Base-by-base conservation (phyloP, 2,113 vertebrate species). In the Castor canadensis region DNA sequence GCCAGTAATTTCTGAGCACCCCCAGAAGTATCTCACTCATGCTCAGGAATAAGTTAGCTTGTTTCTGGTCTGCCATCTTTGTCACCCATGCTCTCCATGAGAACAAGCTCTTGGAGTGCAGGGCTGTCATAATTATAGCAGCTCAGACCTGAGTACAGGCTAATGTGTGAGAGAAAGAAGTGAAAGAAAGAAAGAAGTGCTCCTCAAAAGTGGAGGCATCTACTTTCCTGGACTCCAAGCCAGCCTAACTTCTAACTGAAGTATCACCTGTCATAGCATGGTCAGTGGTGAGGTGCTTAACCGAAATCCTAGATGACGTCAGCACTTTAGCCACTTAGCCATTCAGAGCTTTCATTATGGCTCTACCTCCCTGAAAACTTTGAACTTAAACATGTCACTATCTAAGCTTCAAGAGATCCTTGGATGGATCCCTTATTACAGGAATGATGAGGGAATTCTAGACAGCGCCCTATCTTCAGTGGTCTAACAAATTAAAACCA, bases 151-250 rank as follows among this genome's bases (percentile, higher is more conserved):
- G 10, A 6, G 24, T 60, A 82, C 52, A 56, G 26, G 30, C 0
- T 6, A 43, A 40, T 1, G 1, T 7, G 38, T 10, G 3, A n/a
- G 54, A 45, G n/a, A 17, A 1, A 64, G n/a, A n/a, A n/a, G 35
- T 28, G 24, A 26, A 20, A 62, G 52, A 69, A 9, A 43, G 8
- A 83, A 20, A 5, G 22, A 47, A 30, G 40, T 3, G 15, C 24
- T 79, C 47, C 30, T 85, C 60, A 38, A 47, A 54, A 45, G 6
- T 28, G 35, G 54, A 17, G 17, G 22, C 1, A 24, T 28, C 58
- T 73, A 52, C 1, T 64, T 56, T 85, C 49, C 32, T 3, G 0
- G 43, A 35, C 9, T 73, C 73, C 66, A 49, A 40, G 49, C 28
- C 19, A 49, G 8, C 13, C 47, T 49, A n/a, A 13, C 73, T 80